A percentile compares a stretch with the other conserved stretches of the same genome.
These are phyloP conservation scores for Incurvaria masculella DNA, from an alignment of 2,888 invertebrate genomes.

Conservation along the genomic window DNA sequence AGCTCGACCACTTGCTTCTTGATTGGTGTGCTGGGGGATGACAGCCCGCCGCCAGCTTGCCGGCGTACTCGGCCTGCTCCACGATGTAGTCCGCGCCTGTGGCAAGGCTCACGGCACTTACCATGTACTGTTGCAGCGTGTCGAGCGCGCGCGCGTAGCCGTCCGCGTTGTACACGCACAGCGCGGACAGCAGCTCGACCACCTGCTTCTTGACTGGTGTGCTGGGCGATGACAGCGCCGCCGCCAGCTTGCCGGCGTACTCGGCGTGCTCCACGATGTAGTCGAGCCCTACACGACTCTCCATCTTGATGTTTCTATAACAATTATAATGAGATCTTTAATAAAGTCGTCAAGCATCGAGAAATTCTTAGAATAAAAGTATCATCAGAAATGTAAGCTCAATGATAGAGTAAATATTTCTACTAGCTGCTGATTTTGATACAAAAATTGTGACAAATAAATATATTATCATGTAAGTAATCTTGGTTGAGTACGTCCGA, in stretches of 20 bases:
- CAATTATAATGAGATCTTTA: too few species aligned
- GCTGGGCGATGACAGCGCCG: conserved; percentile 89
- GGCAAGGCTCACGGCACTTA: conserved; percentile 49
- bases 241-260: conserved; percentile 86
- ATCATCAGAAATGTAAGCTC: too few species aligned
- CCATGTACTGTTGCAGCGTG: conserved; percentile 91
- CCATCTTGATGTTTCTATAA: conserved; percentile 64
- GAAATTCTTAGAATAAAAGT: too few species aligned
- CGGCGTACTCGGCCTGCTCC: conserved; percentile 6
- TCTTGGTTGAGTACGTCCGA: too few species aligned
- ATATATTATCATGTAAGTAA: too few species aligned
- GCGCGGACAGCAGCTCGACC: conserved; percentile 89
- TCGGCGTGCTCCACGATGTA: conserved; percentile 93
- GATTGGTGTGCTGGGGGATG: background rate
- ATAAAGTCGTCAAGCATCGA: too few species aligned
- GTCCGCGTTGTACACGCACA: conserved; percentile 91
- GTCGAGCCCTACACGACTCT: conserved; percentile 90
- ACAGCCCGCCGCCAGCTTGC: conserved; percentile 5
- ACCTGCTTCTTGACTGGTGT: conserved; percentile 94
- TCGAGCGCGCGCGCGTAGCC: conserved; percentile 85
- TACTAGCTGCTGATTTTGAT: too few species aligned
- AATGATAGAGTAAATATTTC: too few species aligned
- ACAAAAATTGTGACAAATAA: too few species aligned
- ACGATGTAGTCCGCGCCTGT: conserved; percentile 1
- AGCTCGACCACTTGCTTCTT: conserved; percentile 93